Base-by-base conservation (phyloP, 2,797 vertebrate species). In the Fratercula arctica region DNA sequence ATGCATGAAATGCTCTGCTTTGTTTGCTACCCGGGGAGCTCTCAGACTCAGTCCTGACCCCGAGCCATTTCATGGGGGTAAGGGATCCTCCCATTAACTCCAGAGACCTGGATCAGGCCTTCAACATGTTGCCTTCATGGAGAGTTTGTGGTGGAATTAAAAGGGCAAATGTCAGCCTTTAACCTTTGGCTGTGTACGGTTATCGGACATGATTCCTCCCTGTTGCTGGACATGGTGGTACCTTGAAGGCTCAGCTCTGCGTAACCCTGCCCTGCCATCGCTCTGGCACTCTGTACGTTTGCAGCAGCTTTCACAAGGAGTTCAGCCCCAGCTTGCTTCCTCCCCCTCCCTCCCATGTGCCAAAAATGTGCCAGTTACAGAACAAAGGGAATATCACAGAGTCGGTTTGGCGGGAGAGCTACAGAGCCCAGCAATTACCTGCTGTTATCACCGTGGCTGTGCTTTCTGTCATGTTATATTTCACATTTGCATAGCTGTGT, bases 401-500 rank as follows among this genome's bases (percentile, higher is more conserved):
- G 68, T 28, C 0, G 3, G 25, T 76, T 53, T 77, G 90, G 84
- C 1, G 63, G 90, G 72, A 87, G 86, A 37, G 68, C 89, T 41
- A 46, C 41, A 18, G 67, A 89, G 50, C 83, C 92, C 77, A 29
- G 77, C 81, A 95, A 73, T 70, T 59, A 82, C 67, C 46, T 50
- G 21, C 63, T 57, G 90, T 35, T 94, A 70, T 84, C 26, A 17
- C 37, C 2, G 15, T 43, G 89, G 57, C 86, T 81, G 69, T 26
- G 60, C 88, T 88, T 91, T 83, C 80, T 91, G 89, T 79, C 88
- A n/a, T 87, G 70, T 96, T 87, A 53, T 67, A 61, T 90, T 56
- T 63, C 96, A 86, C 63, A 85, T 94, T 95, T 93, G 56, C 95
- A 96, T 79, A 67, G 77, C 87, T 80, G 6, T 72, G 64, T 85